Base-by-base conservation (phyloP, 2,888 invertebrate genomes). In the Aleiodes alternator region DNA sequence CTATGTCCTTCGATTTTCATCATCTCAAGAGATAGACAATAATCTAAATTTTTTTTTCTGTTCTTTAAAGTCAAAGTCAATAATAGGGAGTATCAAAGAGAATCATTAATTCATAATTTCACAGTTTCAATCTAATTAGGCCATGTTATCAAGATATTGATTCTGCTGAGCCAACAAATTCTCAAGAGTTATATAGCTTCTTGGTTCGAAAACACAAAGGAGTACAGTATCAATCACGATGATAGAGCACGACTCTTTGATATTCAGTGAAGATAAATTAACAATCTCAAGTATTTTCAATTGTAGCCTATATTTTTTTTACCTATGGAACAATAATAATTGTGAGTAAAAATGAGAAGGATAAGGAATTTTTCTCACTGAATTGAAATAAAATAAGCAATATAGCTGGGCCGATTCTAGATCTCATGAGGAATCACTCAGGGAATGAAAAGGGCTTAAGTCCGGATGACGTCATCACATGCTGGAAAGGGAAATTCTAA, bases 1-100 rank as follows among this genome's bases (percentile, higher is more conserved):
- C 70, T 73, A 73, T 69, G 56, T 55, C 72, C 2, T 73, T 53
- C 70, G 68, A 79, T 76, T 76, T 76, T 48, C 70, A 70, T 72
- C 75, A 43, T 11, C 43, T 43, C 3, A 8, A 43, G 23, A 23
- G 2, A 23, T 23, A 23, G 43, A 53, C 74, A 61, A 73, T 69
- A 8, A 9, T 43, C 9, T 43, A 29, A 4, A 48, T 9, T 43
- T 16, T 51, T 57, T 16, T 51, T 57, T 48, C n/a, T n/a, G n/a
- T 43, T 16, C 69, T 2, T 23, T 23, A 23, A 23, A 23, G 23
- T 23, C 23, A 23, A 23, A 29, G 72, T 59, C 38, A 61, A 68
- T 43, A 43, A 43, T 43, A 43, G 8, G 9, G 9, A 43, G 43
- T 8, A 43, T 43, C 43, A 43, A 43, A 43, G 23, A 3, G 29